Conservation (phyloP, 2,113 vertebrate species). For the Felis chaus region DNA sequence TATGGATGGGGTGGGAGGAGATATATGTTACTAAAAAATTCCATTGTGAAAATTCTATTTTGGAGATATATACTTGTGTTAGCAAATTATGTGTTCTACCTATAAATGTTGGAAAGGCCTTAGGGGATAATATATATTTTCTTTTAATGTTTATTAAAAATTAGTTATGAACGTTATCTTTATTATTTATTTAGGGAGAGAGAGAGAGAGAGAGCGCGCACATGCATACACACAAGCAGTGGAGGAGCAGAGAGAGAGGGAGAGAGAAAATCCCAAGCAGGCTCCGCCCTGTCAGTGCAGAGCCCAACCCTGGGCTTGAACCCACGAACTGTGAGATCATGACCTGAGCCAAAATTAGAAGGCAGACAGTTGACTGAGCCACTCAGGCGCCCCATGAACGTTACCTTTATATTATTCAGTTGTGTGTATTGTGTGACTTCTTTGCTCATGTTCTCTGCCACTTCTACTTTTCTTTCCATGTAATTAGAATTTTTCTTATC, state of each 20-base stretch:
- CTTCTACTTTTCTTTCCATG: background rate
- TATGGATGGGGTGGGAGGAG: background rate
- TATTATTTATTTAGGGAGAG: too few species aligned
- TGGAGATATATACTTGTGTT: background rate
- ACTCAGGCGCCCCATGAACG: background rate
- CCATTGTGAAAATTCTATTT: background rate
- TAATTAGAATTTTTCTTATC: background rate
- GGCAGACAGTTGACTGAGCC: too few species aligned
- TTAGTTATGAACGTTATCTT: background rate
- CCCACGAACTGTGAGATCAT: too few species aligned
- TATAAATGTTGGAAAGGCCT: background rate
- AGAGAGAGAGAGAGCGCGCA: too few species aligned
- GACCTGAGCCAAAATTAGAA: too few species aligned
- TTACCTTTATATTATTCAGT: background rate
- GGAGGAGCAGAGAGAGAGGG: too few species aligned
- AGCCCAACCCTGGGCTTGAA: too few species aligned
- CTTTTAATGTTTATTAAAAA: conserved; percentile 24
- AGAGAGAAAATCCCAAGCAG: too few species aligned
- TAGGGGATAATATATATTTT: background rate
- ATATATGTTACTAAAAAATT: background rate
- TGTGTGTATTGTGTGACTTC: background rate
- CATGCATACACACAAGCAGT: too few species aligned
- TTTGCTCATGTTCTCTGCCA: background rate
- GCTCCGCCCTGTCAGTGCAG: too few species aligned
- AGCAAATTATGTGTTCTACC: conserved; percentile 10